Percentiles rank a stretch among this genome's conserved stretches.
phyloP scores from a whole-genome alignment of 2,888 invertebrate genomes.

The Xylocampa areola region DNA sequence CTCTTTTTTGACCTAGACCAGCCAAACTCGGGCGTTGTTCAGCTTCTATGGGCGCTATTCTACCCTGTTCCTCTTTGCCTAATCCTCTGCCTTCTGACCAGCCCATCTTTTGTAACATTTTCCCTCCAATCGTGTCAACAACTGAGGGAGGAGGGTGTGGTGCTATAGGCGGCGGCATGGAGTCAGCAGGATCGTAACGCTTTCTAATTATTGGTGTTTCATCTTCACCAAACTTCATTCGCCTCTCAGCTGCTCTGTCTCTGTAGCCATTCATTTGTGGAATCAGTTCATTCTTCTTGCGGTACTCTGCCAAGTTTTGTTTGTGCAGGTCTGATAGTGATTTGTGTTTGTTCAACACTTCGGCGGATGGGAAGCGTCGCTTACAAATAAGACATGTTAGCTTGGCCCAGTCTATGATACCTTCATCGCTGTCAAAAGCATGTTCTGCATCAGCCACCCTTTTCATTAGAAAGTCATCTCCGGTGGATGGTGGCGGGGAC shows the following conservation, averaged over 20 bases:
- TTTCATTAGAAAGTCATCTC: slow-evolving; percentile 82
- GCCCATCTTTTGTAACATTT: slow-evolving; percentile 99
- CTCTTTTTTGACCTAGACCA: slow-evolving; percentile 95
- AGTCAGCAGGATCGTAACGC: slow-evolving; percentile 79
- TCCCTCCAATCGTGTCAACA: slow-evolving; percentile 97
- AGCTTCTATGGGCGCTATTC: slow-evolving; percentile 97
- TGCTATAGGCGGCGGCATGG: slow-evolving; percentile 86
- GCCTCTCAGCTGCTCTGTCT: slow-evolving; percentile 98
- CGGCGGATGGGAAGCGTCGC: slow-evolving; percentile 96
- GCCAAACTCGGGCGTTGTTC: slow-evolving; percentile 92
- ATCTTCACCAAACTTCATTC: slow-evolving; percentile 97
- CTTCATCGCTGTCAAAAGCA: slow-evolving; percentile 92
- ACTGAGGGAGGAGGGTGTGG: slow-evolving; percentile 91
- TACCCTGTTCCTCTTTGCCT: slow-evolving; percentile 97
- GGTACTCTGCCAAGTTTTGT: slow-evolving; percentile 92
- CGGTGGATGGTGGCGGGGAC: slow-evolving; percentile 73
- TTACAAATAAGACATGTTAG: slow-evolving; percentile 98
- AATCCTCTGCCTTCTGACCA: slow-evolving; percentile 99
- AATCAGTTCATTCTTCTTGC: slow-evolving; percentile 79
- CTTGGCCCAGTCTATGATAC: slow-evolving; percentile 96
- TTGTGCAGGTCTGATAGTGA: slow-evolving; percentile 98
- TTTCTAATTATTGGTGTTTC: slow-evolving; percentile 89
- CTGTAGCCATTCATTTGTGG: slow-evolving; percentile 91
- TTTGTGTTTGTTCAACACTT: slow-evolving; percentile 96
- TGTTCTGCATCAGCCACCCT: slow-evolving; percentile 82